phyloP scores from a whole-genome alignment of 2,113 vertebrate species.

The Brienomyrus longianalis region DNA sequence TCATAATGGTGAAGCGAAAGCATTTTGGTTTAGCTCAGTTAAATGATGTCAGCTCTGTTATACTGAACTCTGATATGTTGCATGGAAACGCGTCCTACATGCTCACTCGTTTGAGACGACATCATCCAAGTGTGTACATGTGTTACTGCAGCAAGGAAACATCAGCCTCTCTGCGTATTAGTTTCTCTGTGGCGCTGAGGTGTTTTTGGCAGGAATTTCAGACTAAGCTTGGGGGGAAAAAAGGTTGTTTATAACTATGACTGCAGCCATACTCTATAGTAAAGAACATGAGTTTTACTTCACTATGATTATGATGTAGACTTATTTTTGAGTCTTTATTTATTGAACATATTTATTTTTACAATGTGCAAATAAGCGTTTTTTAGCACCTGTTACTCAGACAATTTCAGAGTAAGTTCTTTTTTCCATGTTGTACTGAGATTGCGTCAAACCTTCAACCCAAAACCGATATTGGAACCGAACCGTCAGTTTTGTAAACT shows the following conservation, averaged over 20 bases:
- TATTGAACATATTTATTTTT: not conserved
- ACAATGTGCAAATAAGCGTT: not conserved
- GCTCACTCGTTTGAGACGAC: not conserved
- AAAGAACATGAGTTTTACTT: not conserved
- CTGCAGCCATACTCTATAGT: not conserved
- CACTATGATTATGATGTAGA: not conserved
- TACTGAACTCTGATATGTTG: not conserved
- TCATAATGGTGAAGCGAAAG: not conserved
- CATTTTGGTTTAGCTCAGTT: not conserved
- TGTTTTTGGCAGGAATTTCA: not conserved
- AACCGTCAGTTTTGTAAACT: not conserved
- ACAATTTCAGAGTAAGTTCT: not conserved
- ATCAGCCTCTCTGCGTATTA: not conserved
- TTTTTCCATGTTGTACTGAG: not conserved
- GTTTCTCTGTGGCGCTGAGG: not conserved
- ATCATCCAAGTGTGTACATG: not conserved
- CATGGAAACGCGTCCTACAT: not conserved
- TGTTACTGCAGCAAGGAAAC: not conserved
- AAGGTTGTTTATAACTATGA: not conserved
- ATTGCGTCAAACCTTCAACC: not conserved
- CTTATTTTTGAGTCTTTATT: not conserved
- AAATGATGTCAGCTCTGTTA: not conserved
- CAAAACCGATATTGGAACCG: not conserved
- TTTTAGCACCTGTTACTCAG: not conserved
- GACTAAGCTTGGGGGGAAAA: not conserved